These are phyloP conservation scores for Zelleria hepariella DNA, from an alignment of 2,888 invertebrate species.

Conservation along the genomic window DNA sequence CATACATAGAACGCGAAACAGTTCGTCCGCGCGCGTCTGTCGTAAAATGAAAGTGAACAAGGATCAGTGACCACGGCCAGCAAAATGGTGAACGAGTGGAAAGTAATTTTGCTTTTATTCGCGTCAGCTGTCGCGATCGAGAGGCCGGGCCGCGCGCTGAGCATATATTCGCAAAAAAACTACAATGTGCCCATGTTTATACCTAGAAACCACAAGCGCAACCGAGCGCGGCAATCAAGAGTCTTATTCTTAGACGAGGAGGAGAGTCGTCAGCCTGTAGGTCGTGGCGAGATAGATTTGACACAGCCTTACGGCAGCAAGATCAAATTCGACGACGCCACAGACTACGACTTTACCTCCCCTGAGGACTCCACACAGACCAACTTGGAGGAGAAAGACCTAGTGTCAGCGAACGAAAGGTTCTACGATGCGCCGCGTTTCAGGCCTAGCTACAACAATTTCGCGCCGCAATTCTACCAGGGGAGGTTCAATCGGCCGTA, in stretches of 20 bases:
- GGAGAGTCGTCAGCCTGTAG: slow-evolving; percentile 43
- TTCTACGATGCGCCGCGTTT: slow-evolving; percentile 51
- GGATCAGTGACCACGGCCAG: slow-evolving; percentile 50
- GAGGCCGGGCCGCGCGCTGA: slow-evolving; percentile 49
- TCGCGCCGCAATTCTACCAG: slow-evolving; percentile 41
- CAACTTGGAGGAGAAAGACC: slow-evolving; percentile 17
- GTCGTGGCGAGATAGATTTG: slow-evolving; percentile 57
- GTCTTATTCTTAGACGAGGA: slow-evolving; percentile 56
- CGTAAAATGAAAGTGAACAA: slow-evolving; percentile 62
- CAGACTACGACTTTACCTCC: slow-evolving; percentile 60
- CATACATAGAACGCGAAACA: neutral
- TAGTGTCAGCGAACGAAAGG: slow-evolving; percentile 48
- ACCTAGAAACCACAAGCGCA: slow-evolving; percentile 40
- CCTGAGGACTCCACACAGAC: slow-evolving; percentile 31
- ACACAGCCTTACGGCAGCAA: slow-evolving; percentile 40
- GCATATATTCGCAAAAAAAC: slow-evolving; percentile 41
- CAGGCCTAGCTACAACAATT: slow-evolving; percentile 26
- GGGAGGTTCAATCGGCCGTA: slow-evolving; percentile 49
- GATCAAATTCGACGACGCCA: slow-evolving; percentile 63
- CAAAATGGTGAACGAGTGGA: slow-evolving; percentile 68
- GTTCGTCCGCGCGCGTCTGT: neutral
- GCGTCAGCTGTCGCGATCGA: slow-evolving; percentile 49
- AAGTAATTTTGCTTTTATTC: slow-evolving; percentile 55
- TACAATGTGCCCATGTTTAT: slow-evolving; percentile 52
- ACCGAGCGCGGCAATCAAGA: slow-evolving; percentile 33